A percentile compares a stretch with the other conserved stretches of the same genome.
Conservation (phyloP, 2,113 vertebrate genomes). For the Psittacara wagleri region DNA sequence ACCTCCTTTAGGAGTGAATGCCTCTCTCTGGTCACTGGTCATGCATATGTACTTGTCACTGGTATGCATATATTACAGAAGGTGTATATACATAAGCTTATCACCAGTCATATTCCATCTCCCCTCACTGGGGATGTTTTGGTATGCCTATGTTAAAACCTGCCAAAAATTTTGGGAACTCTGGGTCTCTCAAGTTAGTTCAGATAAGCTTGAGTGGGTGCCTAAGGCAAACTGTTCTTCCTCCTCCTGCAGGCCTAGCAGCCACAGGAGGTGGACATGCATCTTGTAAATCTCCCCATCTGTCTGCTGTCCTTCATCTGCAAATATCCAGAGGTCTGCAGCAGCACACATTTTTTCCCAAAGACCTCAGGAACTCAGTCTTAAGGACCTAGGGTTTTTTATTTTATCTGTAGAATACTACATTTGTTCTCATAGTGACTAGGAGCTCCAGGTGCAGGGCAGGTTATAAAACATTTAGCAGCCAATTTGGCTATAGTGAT, state of each 20-base stretch:
- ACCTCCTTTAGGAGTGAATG: neutral
- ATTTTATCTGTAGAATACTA: neutral
- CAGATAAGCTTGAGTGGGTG: neutral
- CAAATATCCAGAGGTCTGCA: neutral
- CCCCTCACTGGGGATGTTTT: neutral
- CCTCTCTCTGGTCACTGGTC: neutral
- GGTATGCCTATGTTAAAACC: neutral
- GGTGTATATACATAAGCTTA: neutral
- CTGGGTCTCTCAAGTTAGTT: neutral
- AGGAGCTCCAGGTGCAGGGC: neutral
- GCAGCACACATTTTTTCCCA: rapidly evolving
- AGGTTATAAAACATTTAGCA: neutral
- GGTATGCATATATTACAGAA: neutral
- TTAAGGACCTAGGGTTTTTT: neutral
- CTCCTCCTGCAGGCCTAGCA: neutral
- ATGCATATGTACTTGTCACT: neutral
- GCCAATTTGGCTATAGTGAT: neutral
- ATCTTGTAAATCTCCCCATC: rapidly evolving
- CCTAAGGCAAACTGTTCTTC: neutral
- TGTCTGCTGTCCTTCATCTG: neutral
- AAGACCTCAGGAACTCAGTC: neutral
- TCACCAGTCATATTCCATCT: neutral
- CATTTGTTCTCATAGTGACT: neutral
- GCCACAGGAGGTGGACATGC: rapidly evolving
- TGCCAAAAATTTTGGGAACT: neutral